Evolutionary conservation across 2,888 invertebrate genomes (phyloP).

Genomic region (Aricia artaxerxes): DNA sequence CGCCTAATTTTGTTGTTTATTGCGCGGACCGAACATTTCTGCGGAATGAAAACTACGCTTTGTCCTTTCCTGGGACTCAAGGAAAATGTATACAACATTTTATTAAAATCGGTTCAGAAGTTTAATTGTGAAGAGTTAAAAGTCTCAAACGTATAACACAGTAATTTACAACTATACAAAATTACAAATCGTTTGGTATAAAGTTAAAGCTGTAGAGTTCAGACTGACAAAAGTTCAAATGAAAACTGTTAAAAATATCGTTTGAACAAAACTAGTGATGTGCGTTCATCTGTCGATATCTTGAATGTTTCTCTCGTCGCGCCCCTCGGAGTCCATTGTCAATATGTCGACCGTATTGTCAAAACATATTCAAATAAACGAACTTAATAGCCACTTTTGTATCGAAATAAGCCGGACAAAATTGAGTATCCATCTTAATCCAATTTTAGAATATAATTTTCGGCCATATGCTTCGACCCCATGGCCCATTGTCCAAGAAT

Average conservation of each 20-base stretch:
- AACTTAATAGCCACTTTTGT: conserved; percentile 60
- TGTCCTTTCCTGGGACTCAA: no score
- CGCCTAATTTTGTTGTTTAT: no score
- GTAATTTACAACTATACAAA: no score
- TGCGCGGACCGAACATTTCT: no score
- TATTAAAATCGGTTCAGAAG: no score
- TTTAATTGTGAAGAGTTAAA: no score
- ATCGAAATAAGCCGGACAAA: conserved; percentile 61
- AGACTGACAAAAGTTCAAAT: not conserved
- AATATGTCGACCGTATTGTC: conserved; percentile 46
- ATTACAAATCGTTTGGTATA: no score
- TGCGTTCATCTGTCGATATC: conserved; percentile 4
- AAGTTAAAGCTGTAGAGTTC: no score
- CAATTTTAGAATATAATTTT: conserved; percentile 69
- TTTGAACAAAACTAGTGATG: not conserved
- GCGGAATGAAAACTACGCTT: no score
- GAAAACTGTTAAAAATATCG: not conserved
- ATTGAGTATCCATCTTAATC: conserved; percentile 64
- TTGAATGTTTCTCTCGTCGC: conserved; percentile 6
- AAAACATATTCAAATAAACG: conserved; percentile 58
- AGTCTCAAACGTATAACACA: no score
- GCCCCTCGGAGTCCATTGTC: conserved; percentile 36
- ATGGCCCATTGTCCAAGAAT: conserved; percentile 61
- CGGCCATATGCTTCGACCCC: conserved; percentile 64
- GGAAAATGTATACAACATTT: no score